Evolutionary conservation across 2,888 invertebrate species (phyloP).

Genomic region (Limnephilus rhombicus): DNA sequence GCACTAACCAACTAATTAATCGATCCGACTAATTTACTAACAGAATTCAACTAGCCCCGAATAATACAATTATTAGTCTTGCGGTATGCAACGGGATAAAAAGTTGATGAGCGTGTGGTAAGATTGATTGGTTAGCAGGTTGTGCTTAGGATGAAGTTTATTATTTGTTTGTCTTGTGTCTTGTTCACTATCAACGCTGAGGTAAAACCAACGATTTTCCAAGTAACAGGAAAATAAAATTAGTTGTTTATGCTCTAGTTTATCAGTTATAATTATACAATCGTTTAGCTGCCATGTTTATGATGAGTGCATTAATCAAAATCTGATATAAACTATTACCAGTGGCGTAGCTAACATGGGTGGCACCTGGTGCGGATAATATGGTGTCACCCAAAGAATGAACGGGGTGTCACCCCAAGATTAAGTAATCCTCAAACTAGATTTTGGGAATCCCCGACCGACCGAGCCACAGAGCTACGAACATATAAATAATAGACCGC

Average conservation of each 20-base stretch:
- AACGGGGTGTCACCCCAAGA: too few relatives aligned
- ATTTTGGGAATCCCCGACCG: too few relatives aligned
- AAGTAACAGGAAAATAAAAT: neutral
- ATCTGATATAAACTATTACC: too few relatives aligned
- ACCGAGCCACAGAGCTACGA: too few relatives aligned
- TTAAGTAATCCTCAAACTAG: too few relatives aligned
- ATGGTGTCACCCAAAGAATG: too few relatives aligned
- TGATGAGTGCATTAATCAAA: neutral
- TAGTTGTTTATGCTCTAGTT: too few relatives aligned
- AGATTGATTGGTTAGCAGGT: neutral
- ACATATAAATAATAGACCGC: too few relatives aligned
- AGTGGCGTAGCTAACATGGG: too few relatives aligned
- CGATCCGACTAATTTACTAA: neutral
- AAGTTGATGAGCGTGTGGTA: neutral
- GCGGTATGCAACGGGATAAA: neutral
- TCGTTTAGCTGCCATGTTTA: neutral
- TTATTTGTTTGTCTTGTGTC: too few relatives aligned
- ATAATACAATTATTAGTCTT: neutral
- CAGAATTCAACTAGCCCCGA: neutral
- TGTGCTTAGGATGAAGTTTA: neutral
- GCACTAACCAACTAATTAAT: neutral
- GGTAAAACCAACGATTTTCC: neutral
- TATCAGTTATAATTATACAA: neutral
- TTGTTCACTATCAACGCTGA: neutral
- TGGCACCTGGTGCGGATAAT: too few relatives aligned